phyloP scores from a whole-genome alignment of 2,888 invertebrate genomes.

The Crioceris asparagi region DNA sequence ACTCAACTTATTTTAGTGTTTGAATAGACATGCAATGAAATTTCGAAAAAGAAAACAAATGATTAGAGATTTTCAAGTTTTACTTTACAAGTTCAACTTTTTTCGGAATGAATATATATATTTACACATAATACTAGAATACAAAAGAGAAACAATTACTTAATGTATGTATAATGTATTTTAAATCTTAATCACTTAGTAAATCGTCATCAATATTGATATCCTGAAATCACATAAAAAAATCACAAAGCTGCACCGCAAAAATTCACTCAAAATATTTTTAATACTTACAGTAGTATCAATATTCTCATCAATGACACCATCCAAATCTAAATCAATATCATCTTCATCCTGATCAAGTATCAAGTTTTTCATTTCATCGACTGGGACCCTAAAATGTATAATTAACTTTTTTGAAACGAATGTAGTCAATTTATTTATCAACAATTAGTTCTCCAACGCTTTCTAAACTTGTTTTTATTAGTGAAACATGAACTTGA shows the following conservation, averaged over 20 bases:
- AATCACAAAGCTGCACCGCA: no score
- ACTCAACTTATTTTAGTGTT: no score
- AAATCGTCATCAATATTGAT: conserved; percentile 65
- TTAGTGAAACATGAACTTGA: no score
- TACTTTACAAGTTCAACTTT: no score
- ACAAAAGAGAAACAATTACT: background rate
- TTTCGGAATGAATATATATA: conserved; percentile 1
- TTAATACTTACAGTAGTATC: conserved; percentile 55
- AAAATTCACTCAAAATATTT: background rate
- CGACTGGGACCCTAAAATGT: conserved; percentile 11
- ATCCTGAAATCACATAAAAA: conserved; percentile 44
- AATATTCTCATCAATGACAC: conserved; percentile 68
- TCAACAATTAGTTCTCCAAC: no score
- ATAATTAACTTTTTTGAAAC: no score
- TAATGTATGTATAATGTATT: no score
- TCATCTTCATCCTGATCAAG: conserved; percentile 45
- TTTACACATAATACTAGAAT: background rate
- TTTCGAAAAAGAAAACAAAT: no score
- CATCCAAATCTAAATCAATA: conserved; percentile 74
- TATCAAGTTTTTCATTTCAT: conserved; percentile 12
- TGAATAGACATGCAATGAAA: no score
- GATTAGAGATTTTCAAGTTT: no score
- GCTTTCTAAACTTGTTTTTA: no score
- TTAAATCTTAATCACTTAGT: conserved; percentile 44
- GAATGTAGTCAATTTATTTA: background rate